Evolutionary conservation across 2,113 vertebrate species (phyloP), one percentile per base, ranked within the genome.

Genomic region (Nesoenas mayeri): DNA sequence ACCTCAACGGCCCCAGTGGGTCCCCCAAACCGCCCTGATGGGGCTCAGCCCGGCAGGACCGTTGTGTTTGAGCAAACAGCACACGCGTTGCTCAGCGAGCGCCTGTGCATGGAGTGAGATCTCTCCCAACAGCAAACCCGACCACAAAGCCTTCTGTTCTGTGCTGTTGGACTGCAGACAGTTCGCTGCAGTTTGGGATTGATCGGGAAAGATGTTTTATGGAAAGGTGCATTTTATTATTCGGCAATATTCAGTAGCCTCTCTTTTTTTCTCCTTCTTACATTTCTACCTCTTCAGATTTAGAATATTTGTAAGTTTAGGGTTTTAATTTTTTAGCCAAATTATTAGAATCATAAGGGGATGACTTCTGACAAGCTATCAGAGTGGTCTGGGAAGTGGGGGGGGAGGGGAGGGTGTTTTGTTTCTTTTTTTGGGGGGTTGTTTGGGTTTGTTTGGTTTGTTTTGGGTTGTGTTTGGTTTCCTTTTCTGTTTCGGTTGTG

Each of bases 61-160:
- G 83, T 92, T 97, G 80, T 96, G 89, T 88, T 54, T 67, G 93
- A 95, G 93, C 85, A 77, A 84, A 97, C 62, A 97, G 93, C 83
- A 92, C 25, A 72, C 94, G 95, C 96, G 93, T 53, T 95, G 96
- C 96, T 70, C 91, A 91, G 93, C 10, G 92, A 74, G 84, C 77
- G 10, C 28, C 17, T 34, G n/a, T 67, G 72, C 93, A 70, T 78
- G 36, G 42, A 92, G 93, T 97, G 96, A 98, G 93, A 91, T 98
- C 98, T 98, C 95, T 53, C 96, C 92, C 50, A 96, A 84, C 50
- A 60, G 83, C 87, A 92, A 96, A 95, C 61, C 88, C 77, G 24
- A 94, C 85, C 94, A 96, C 97, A 97, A 96, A 96, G 97, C 86
- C 93, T 97, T 97, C 96, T 97, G 96, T 97, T 93, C 79, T 72